Percentiles rank a stretch among this genome's conserved stretches.
Evolutionary conservation across 2,797 vertebrate genomes (phyloP).

Genomic region (Cacajao melanocephalus): DNA sequence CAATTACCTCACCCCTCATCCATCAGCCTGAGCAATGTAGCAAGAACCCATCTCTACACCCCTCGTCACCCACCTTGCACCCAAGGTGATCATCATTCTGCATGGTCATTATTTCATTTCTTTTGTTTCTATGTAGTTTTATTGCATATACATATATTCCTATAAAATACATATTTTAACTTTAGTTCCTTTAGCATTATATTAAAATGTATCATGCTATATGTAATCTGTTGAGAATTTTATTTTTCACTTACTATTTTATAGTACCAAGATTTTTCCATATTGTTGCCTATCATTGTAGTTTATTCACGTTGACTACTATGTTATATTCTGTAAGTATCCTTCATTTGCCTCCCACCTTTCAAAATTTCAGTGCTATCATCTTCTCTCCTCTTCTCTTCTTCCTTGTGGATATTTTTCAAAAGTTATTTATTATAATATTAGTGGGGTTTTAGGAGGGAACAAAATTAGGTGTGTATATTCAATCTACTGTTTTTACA

Average conservation of each 20-base stretch:
- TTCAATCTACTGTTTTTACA: background rate
- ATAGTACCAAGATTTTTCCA: background rate
- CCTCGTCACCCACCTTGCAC: background rate
- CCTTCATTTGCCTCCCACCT: background rate
- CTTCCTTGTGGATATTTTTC: background rate
- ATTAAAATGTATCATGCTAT: background rate
- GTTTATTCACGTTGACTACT: background rate
- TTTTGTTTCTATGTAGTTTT: background rate
- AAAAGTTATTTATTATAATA: background rate
- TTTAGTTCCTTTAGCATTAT: background rate
- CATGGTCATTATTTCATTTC: background rate
- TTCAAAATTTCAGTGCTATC: background rate
- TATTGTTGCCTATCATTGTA: background rate
- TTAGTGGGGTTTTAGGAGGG: background rate
- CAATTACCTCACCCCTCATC: background rate
- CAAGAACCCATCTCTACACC: background rate
- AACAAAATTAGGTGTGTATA: background rate
- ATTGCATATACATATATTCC: background rate
- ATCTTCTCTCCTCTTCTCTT: background rate
- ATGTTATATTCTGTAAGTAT: background rate
- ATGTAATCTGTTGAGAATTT: background rate
- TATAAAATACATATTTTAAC: background rate
- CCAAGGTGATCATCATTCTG: background rate
- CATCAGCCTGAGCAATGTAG: background rate
- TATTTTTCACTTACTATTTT: slow-evolving; percentile 18